Evolutionary conservation across 2,113 vertebrate genomes (phyloP), one percentile per base, ranked within the genome.

Genomic region (Diphyllodes magnificus): DNA sequence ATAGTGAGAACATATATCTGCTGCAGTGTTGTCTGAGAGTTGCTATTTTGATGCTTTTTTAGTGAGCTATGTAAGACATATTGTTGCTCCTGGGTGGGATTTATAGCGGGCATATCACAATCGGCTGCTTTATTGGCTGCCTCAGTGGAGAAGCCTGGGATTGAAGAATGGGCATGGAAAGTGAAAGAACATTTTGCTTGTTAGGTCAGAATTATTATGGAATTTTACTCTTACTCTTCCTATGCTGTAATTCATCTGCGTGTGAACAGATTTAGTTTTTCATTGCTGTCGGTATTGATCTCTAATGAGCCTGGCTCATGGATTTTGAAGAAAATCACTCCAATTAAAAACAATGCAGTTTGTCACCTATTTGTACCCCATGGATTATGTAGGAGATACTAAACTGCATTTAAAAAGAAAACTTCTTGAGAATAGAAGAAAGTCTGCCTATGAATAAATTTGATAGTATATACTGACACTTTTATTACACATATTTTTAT

Each of bases 1-100:
- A 15, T 16, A 71, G 63, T 54, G 75, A 86, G 80, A 76, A 72
- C 45, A 45, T 88, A 27, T 30, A 93, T 93, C 77, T 69, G 65
- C 64, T 84, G 24, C 51, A 57, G 63, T 30, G 61, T 68, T 91
- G 85, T 82, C 87, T 88, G 79, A 87, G 82, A 81, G 90, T 81
- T 89, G 70, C 79, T 95, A 33, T 88, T 96, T 83, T 94, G 84
- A 82, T 95, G 79, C 88, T 83, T 94, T 91, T 94, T 93, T 89
- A 92, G 91, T 89, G 91, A 86, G 90, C 86, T 86, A 0, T 68
- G 73, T 64, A 70, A 88, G 92, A 90, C 77, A 61, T 63, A 83
- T 73, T 95, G 87, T 94, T 94, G 79, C 75, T 96, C 47, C 82
- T 90, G n/a, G 68, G 71, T 88, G 82, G 87, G 60, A 96, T 96